A percentile compares a stretch with the other conserved stretches of the same genome.
phyloP scores from a whole-genome alignment of 2,113 vertebrate species.

The Synodontis membranacea region DNA sequence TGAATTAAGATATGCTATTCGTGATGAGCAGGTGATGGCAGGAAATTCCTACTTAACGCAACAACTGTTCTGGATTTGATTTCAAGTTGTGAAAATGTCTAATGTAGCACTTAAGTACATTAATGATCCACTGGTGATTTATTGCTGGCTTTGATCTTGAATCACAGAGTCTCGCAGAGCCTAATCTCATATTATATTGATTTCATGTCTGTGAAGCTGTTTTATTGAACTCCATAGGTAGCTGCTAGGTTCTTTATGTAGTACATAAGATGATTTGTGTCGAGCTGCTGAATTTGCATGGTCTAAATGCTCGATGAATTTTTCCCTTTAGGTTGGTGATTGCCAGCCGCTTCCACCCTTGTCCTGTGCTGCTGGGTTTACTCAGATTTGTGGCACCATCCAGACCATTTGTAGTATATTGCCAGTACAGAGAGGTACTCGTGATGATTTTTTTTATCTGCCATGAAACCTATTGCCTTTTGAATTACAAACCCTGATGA shows the following conservation, averaged over 20 bases:
- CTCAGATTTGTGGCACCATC: conserved; percentile 90
- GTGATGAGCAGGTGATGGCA: not conserved
- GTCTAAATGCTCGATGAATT: conserved; percentile 46
- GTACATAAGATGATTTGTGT: not conserved
- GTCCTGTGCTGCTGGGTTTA: conserved; percentile 80
- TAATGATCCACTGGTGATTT: not conserved
- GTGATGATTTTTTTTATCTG: not conserved
- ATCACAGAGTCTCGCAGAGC: not conserved
- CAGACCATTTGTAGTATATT: conserved; percentile 92
- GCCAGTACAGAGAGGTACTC: conserved; percentile 93
- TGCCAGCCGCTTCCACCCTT: conserved; percentile 89
- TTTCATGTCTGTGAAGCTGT: not conserved
- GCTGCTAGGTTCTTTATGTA: not conserved
- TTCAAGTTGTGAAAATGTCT: not conserved
- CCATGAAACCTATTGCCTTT: not conserved
- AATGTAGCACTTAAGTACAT: not conserved
- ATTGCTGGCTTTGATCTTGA: not conserved
- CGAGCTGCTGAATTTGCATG: conserved; percentile 32
- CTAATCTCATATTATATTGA: conserved; percentile 2
- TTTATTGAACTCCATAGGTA: not conserved
- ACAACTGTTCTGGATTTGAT: not conserved
- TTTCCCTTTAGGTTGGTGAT: conserved; percentile 83
- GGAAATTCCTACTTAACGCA: not conserved
- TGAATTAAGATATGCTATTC: too few species aligned
- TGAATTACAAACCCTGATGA: not conserved